These are phyloP conservation scores for Nicator chloris DNA, from an alignment of 2,113 vertebrate genomes.

Conservation along the genomic window DNA sequence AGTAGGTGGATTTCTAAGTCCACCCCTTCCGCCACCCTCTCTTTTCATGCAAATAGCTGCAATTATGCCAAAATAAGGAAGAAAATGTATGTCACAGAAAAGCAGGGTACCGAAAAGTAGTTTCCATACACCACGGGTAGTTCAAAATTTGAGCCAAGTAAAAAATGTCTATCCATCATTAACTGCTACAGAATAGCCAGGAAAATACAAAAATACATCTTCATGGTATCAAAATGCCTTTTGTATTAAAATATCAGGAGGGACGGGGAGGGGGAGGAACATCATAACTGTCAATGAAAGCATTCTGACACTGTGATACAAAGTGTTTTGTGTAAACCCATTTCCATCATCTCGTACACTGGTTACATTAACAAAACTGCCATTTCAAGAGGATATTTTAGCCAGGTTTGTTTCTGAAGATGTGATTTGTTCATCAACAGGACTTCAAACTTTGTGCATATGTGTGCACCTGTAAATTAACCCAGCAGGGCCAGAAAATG, in stretches of 20 bases:
- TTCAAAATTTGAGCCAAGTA: background rate
- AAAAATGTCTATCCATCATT: background rate
- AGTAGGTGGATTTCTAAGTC: conserved; percentile 26
- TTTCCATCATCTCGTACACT: background rate
- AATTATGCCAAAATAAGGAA: background rate
- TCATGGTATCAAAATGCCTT: background rate
- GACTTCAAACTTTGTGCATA: background rate
- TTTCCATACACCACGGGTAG: background rate
- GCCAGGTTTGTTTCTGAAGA: conserved; percentile 15
- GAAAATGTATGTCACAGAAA: background rate
- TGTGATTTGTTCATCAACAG: background rate
- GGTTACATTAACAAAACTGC: background rate
- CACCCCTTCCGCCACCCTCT: background rate
- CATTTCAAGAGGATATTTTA: background rate
- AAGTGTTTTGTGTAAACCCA: background rate
- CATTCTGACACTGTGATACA: background rate
- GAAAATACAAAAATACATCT: background rate
- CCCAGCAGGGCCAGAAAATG: background rate
- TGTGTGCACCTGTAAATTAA: background rate
- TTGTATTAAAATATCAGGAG: background rate
- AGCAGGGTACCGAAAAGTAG: background rate
- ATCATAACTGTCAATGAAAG: background rate
- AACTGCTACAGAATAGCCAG: background rate
- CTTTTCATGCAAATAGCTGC: conserved; percentile 52
- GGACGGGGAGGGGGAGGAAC: accelerated